Evolutionary conservation across 2,888 invertebrate genomes (phyloP).

Genomic region (Chydorus sphaericus): DNA sequence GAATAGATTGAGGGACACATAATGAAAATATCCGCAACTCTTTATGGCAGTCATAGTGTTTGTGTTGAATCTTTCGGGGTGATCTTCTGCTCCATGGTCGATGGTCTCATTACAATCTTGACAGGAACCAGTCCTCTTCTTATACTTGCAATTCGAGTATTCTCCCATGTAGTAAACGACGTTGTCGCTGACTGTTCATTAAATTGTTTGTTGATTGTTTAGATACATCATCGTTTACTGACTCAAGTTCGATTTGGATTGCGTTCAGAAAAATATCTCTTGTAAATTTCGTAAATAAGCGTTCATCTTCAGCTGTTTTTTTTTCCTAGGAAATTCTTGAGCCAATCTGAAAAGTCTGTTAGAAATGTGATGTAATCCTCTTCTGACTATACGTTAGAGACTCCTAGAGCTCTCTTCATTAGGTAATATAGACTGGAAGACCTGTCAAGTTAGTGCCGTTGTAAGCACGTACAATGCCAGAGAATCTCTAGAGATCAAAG

Average conservation of each 20-base stretch:
- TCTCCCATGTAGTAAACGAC: neutral
- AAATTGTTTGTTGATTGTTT: neutral
- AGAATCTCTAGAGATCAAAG: neutral
- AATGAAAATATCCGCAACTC: neutral
- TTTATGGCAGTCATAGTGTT: neutral
- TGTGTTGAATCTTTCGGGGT: neutral
- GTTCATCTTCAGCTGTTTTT: neutral
- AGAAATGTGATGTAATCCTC: neutral
- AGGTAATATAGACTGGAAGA: neutral
- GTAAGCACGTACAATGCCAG: neutral
- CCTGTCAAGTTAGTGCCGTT: neutral
- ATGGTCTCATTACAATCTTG: neutral
- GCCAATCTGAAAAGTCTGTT: neutral
- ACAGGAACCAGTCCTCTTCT: neutral
- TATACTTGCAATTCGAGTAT: neutral
- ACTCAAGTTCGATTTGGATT: neutral
- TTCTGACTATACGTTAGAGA: neutral
- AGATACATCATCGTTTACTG: neutral
- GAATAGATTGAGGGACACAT: neutral
- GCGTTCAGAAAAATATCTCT: neutral
- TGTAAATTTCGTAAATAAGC: neutral
- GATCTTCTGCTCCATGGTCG: neutral
- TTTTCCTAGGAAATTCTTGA: neutral
- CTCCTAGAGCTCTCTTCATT: neutral
- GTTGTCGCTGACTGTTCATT: neutral